phyloP scores from a whole-genome alignment of 2,797 vertebrate species.

The Perodicticus potto region DNA sequence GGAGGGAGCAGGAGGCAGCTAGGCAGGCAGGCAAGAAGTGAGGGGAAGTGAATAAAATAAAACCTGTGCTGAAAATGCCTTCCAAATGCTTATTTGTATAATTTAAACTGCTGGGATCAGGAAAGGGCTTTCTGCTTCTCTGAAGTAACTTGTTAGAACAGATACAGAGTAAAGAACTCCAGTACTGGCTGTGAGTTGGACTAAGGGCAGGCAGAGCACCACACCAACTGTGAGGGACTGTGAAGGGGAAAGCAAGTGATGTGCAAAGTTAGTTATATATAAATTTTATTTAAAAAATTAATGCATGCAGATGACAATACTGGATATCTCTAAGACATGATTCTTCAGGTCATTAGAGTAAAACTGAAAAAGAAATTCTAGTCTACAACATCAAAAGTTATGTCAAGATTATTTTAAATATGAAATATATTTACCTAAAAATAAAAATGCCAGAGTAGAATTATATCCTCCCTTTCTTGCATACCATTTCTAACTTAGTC shows the following conservation, averaged over 20 bases:
- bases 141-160: neutral
- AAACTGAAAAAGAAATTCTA: slow-evolving; percentile 8
- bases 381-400: neutral
- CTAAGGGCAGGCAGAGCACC: neutral
- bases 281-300: neutral
- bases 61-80: neutral
- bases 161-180: neutral
- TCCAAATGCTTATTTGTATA: neutral
- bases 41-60: neutral
- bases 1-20: neutral
- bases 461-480: neutral
- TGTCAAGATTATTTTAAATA: neutral
- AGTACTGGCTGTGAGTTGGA: neutral
- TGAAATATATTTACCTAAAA: slow-evolving; percentile 23
- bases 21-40: neutral
- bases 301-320: neutral
- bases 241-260: neutral
- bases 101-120: neutral
- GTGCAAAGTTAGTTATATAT: neutral
- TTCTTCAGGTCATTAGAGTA: neutral
- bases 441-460: neutral
- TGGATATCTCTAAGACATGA: neutral
- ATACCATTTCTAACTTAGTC: neutral
- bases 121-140: neutral
- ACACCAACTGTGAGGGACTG: rapidly evolving